phyloP scores from a whole-genome alignment of 2,797 vertebrate genomes.

The Hoplostethus mediterraneus region DNA sequence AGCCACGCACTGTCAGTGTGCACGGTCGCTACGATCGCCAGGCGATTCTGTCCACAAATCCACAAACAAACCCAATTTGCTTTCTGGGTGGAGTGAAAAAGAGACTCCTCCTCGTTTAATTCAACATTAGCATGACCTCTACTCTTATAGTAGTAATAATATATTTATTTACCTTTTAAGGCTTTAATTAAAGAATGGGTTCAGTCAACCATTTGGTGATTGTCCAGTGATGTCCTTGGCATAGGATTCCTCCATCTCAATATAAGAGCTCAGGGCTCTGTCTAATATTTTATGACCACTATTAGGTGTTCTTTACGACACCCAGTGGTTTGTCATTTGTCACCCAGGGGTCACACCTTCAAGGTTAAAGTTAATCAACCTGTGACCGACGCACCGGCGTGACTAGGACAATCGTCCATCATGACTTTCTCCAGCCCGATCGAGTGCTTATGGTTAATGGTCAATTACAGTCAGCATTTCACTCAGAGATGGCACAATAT shows the following conservation, averaged over 20 bases:
- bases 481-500: constrained; percentile 36
- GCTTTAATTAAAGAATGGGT: constrained; percentile 31
- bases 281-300: constrained; percentile 68
- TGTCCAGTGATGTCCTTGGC: constrained; percentile 56
- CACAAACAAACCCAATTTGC: too few relatives aligned
- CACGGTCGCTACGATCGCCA: not conserved
- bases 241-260: constrained; percentile 30
- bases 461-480: constrained; percentile 30
- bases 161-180: constrained; percentile 6
- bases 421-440: constrained; percentile 11
- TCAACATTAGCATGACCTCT: constrained; percentile 8
- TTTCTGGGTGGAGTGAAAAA: not conserved
- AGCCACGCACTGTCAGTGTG: not conserved
- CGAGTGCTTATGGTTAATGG: constrained; percentile 26
- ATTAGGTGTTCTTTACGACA: constrained; percentile 63
- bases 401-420: constrained; percentile 29
- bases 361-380: constrained; percentile 70
- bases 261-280: constrained; percentile 41
- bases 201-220: constrained; percentile 36
- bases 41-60: too few relatives aligned
- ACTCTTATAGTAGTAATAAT: constrained; percentile 7
- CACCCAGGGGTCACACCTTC: constrained; percentile 60
- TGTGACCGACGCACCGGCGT: constrained; percentile 45
- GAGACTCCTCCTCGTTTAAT: constrained; percentile 16
- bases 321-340: constrained; percentile 53